Base-by-base conservation (phyloP, 2,888 invertebrate genomes). In the Diloba caeruleocephala region DNA sequence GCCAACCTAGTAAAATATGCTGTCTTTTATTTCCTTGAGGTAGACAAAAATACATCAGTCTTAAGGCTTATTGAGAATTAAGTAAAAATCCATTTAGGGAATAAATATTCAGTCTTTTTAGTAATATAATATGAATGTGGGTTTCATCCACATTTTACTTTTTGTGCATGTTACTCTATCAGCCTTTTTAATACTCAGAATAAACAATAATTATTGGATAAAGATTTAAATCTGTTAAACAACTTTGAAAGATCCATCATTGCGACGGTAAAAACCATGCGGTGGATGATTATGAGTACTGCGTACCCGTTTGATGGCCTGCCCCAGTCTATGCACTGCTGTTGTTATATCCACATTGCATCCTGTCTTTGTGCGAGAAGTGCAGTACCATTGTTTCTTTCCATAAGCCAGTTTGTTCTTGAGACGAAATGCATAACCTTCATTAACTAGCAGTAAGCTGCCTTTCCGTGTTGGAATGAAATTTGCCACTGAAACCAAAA, bases 331-430 rank as follows among this genome's bases (percentile, higher is more conserved):
- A 23, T 85, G 83, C 1, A 85, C 64, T 0, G 84, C 82, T 0
- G 91, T 91, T 2, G 87, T 91, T 1, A 91, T 79, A 51, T 89
- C 91, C 7, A 89, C 92, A n/a, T 83, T 85, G 54, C 92, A 92
- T 10, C 90, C 90, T 1, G 89, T 87, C 61, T 90, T 90, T 0
- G 80, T 84, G 1, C 92, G 78, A 0, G 89, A 88, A 21, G 87
- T 89, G 44, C 92, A 92, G 54, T 92, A 92, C 92, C 92, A 92
- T 53, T 92, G 92, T 49, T 91, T 91, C 70, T 90, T 92, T 19
- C 92, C 91, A 67, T 90, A 89, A 0, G 92, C 92, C 38, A 92
- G 65, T 72, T 90, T 91, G 48, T 92, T 92, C 61, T 92, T 92
- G 13, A 92, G 64, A 10, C 92, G 79, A 56, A 92, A 92, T 31